phyloP scores from a whole-genome alignment of 2,113 vertebrate genomes.

The Seriola aureovittata region DNA sequence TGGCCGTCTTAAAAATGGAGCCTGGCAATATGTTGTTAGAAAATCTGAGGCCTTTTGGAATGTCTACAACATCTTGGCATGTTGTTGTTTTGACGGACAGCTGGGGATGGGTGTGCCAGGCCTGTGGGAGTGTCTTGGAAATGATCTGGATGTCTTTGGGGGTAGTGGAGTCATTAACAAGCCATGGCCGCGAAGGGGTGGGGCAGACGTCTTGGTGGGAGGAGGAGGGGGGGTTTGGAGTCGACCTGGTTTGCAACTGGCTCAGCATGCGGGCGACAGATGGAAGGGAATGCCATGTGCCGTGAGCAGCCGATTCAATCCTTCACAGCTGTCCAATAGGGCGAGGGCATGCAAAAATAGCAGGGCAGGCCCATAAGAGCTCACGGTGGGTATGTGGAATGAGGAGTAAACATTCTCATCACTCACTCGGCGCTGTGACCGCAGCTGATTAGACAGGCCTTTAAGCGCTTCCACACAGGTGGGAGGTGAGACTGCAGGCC shows the following conservation, averaged over 20 bases:
- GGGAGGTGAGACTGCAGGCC: slow-evolving; percentile 32
- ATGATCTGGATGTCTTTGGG: slow-evolving; percentile 58
- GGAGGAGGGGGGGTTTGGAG: not conserved
- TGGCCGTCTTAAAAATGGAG: slow-evolving; percentile 42
- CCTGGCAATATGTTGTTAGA: slow-evolving; percentile 26
- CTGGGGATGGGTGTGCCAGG: slow-evolving; percentile 60
- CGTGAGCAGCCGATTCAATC: slow-evolving; percentile 61
- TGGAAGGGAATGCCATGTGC: slow-evolving; percentile 73
- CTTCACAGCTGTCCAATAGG: slow-evolving; percentile 75
- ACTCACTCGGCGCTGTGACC: slow-evolving; percentile 27
- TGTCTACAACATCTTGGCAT: slow-evolving; percentile 58
- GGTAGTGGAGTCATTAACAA: slow-evolving; percentile 68
- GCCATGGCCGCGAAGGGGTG: slow-evolving; percentile 38
- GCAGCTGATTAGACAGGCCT: slow-evolving; percentile 59
- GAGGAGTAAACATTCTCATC: slow-evolving; percentile 74
- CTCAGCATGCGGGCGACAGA: slow-evolving; percentile 63
- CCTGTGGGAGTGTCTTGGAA: slow-evolving; percentile 60
- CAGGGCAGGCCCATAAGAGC: slow-evolving; percentile 38
- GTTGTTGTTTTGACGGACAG: slow-evolving; percentile 58
- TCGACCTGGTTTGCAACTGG: slow-evolving; percentile 64
- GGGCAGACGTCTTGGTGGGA: slow-evolving; percentile 25
- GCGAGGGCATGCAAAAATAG: slow-evolving; percentile 67
- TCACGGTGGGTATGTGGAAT: slow-evolving; percentile 56
- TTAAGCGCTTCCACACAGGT: slow-evolving; percentile 30
- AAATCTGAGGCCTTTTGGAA: slow-evolving; percentile 18